Evolutionary conservation across 2,888 invertebrate genomes (phyloP).

Genomic region (Plebejus melissa): DNA sequence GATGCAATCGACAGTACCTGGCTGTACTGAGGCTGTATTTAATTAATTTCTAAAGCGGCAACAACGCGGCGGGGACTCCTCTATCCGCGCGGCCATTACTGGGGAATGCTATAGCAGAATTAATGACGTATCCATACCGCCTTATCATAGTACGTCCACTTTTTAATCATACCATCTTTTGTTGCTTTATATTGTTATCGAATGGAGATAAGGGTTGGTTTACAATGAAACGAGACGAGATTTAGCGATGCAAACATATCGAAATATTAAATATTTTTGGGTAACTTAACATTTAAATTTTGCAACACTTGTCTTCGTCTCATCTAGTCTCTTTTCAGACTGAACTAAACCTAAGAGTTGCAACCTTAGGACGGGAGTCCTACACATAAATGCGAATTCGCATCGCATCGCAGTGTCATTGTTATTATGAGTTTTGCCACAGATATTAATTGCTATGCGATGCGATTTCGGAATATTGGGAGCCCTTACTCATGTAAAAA

Average conservation of each 20-base stretch:
- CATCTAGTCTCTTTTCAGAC: too few relatives aligned
- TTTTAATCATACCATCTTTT: slow-evolving; percentile 19
- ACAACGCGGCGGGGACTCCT: slow-evolving; percentile 38
- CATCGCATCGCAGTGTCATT: too few relatives aligned
- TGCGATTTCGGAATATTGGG: too few relatives aligned
- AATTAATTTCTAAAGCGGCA: slow-evolving; percentile 57
- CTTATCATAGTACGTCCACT: slow-evolving; percentile 10
- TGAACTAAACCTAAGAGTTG: too few relatives aligned
- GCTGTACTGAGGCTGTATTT: slow-evolving; percentile 46
- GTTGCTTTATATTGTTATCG: slow-evolving; percentile 13
- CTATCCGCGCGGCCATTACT: slow-evolving; percentile 45
- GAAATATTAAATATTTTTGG: not conserved
- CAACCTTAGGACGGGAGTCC: too few relatives aligned
- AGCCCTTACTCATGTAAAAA: too few relatives aligned
- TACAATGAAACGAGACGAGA: not conserved
- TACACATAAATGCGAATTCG: too few relatives aligned
- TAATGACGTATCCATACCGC: slow-evolving; percentile 43
- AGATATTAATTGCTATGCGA: too few relatives aligned
- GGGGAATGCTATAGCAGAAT: slow-evolving; percentile 45
- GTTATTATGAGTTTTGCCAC: too few relatives aligned
- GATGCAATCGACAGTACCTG: slow-evolving; percentile 31
- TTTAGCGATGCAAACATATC: not conserved
- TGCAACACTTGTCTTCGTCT: too few relatives aligned
- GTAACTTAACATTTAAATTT: too few relatives aligned
- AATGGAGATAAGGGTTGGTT: not conserved